These are phyloP conservation scores for Erebia ligea DNA, from an alignment of 2,888 invertebrate species.

Conservation along the genomic window DNA sequence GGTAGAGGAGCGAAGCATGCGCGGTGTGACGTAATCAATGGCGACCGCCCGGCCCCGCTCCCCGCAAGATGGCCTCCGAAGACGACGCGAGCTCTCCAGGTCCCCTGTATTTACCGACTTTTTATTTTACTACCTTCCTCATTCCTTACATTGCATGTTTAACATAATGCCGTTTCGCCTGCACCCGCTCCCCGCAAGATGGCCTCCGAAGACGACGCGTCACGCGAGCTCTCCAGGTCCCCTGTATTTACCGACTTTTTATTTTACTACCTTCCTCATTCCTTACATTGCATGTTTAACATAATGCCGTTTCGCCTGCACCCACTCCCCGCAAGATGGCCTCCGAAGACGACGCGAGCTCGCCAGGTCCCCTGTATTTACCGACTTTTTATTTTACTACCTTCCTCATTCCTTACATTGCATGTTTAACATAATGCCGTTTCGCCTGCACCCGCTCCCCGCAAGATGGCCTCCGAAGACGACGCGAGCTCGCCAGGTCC, in stretches of 20 bases:
- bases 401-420: not conserved
- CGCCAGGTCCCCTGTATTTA: constrained; percentile 50
- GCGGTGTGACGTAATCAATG: constrained; percentile 68
- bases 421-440: not conserved
- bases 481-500: no score
- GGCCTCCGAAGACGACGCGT: no score
- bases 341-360: no score
- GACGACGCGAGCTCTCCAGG: constrained; percentile 72
- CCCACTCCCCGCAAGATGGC: no score
- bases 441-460: no score
- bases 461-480: no score
- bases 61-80: constrained; percentile 76
- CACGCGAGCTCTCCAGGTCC: no score
- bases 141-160: not conserved
- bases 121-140: constrained; percentile 29
- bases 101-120: constrained; percentile 58
- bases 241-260: constrained; percentile 53
- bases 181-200: no score
- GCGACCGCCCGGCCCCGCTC: constrained; percentile 73
- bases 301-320: not conserved
- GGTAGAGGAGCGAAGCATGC: constrained; percentile 51
- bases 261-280: constrained; percentile 22
- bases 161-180: not conserved
- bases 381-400: constrained; percentile 40
- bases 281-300: not conserved